Base-by-base conservation (phyloP, 2,888 invertebrate genomes). In the Apodemia duryi region DNA sequence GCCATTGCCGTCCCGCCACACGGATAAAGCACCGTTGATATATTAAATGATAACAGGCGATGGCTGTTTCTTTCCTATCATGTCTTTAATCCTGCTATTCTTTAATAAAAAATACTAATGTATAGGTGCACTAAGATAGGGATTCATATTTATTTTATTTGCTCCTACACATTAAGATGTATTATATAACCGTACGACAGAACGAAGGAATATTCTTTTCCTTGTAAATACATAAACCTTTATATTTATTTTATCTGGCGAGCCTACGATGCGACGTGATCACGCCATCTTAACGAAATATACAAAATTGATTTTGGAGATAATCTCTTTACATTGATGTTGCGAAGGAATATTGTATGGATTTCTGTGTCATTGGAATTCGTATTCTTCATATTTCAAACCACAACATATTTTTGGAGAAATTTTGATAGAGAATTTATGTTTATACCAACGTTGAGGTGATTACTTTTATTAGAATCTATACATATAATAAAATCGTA, bases 221-320 rank as follows among this genome's bases (percentile, higher is more conserved):
- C 57, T 57, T 29, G 57, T 29, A 57, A 57, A 57, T 54, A 57
- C 57, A 9, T 57, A 57, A 57, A 57, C 29, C 32, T 29, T 57
- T 29, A 57, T 29, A 57, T 57, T 57, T 57, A 57, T 57, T 57
- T 57, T 57, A 57, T 57, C 32, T 29, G 57, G 57, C 21, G 57
- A 54, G 57, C 32, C 54, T 29, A 57, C 57, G 57, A 57, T 32
- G 57, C 57, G 57, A 57, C 57, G 57, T 57, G 57, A 57, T 57
- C 57, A 57, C 29, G 57, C 29, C 57, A 6, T 57, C 57, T 57
- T 57, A 57, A 57, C 57, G 57, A 57, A 57, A 57, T 57, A 57
- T 57, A 57, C 57, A 57, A 57, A 57, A 57, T 57, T 57, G 57
- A 57, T 57, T 57, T 57, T 57, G 57, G 28, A 57, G 57, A 57